These are phyloP conservation scores for Siniperca knerii DNA, from an alignment of 2,113 vertebrate species.

Conservation along the genomic window DNA sequence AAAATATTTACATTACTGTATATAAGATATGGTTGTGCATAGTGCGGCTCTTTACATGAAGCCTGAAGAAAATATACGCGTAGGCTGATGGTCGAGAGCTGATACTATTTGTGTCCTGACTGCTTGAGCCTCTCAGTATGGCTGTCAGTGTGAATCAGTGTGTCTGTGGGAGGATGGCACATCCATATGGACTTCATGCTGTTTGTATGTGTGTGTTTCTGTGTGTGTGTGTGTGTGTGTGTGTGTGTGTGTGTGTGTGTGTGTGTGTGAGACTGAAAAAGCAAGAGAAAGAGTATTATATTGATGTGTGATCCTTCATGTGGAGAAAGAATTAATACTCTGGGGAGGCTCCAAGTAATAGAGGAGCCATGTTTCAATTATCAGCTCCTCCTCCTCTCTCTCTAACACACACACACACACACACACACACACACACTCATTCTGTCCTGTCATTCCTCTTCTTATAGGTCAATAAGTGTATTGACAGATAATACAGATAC, in stretches of 20 bases:
- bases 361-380: slow-evolving; percentile 66
- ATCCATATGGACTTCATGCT: slow-evolving; percentile 72
- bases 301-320: slow-evolving; percentile 65
- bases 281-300: slow-evolving; percentile 39
- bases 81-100: slow-evolving; percentile 52
- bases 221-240: slow-evolving; percentile 49
- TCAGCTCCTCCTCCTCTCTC: slow-evolving; percentile 31
- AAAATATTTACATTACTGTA: background rate
- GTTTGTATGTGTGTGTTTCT: slow-evolving; percentile 23
- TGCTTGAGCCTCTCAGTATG: slow-evolving; percentile 56
- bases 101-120: slow-evolving; percentile 74
- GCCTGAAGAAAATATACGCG: slow-evolving; percentile 31
- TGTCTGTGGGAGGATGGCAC: slow-evolving; percentile 65
- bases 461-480: background rate
- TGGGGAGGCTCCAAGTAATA: slow-evolving; percentile 41
- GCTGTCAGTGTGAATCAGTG: slow-evolving; percentile 70
- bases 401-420: slow-evolving; percentile 9
- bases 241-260: slow-evolving; percentile 41
- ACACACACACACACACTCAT: slow-evolving; percentile 21
- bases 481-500: slow-evolving; percentile 23
- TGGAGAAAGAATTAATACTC: slow-evolving; percentile 69
- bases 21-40: background rate
- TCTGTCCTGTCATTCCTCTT: slow-evolving; percentile 12
- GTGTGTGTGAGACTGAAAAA: slow-evolving; percentile 12
- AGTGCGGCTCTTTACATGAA: background rate